Evolutionary conservation across 2,888 invertebrate species (phyloP), one percentile per base, ranked within the genome.

Genomic region (Arrhopalites spinosus): DNA sequence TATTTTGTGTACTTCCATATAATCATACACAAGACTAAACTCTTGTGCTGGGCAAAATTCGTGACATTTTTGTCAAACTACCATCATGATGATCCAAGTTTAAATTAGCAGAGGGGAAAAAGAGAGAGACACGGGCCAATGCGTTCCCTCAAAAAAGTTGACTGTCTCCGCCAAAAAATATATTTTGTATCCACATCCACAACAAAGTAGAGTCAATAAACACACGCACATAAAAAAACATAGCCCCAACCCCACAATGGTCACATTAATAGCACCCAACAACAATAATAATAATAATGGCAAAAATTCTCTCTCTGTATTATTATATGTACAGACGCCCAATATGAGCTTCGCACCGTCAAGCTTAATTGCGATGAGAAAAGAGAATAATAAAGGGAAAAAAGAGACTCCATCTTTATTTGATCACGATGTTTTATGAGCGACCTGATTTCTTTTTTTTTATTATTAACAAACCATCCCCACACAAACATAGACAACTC

Each of bases 21-120:
- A n/a, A n/a, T n/a, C n/a, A n/a, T n/a, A n/a, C n/a, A n/a, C n/a
- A n/a, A n/a, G n/a, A n/a, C n/a, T n/a, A n/a, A n/a, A n/a, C n/a
- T n/a, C n/a, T n/a, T n/a, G n/a, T n/a, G 70, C 59, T 74, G 70
- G 74, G 77, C 66, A 61, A 77, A n/a, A 74, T 71, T 77, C 77
- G 77, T 77, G 77, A 77, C 77, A 77, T 74, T 77, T 77, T 53
- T 71, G 64, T 66, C 71, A 73, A 74, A 74, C 67, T 59, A 74
- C 23, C 25, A 36, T 36, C 25, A 36, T 36, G 67, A 74, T 74
- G 74, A 74, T 74, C 68, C 68, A 67, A 74, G 68, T 67, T n/a
- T 36, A 74, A 74, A 74, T 74, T 67, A 74, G 66, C 50, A 43
- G 47, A 61, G 59, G 45, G 61, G 23, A 71, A 61, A 45, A 66